Conservation (phyloP, 2,113 vertebrate genomes). For the Chrysemys picta region DNA sequence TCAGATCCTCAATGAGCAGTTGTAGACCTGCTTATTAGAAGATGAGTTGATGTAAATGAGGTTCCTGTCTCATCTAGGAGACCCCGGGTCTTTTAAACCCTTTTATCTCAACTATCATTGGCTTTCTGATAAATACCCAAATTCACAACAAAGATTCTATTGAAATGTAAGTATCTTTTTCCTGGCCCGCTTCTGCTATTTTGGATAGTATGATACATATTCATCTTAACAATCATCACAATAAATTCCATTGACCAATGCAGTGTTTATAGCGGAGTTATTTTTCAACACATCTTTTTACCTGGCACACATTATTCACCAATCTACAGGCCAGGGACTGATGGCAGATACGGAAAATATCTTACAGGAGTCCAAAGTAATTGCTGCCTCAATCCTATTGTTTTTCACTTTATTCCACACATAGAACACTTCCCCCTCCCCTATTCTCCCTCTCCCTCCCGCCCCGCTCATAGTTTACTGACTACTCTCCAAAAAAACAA, state of each 20-base stretch:
- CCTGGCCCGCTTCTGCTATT: neutral
- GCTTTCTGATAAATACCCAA: neutral
- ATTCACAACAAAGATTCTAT: neutral
- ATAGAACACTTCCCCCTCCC: too few species aligned
- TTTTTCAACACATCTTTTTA: neutral
- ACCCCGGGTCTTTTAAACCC: too few species aligned
- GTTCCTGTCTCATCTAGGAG: too few species aligned
- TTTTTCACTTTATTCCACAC: neutral
- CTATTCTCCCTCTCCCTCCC: too few species aligned
- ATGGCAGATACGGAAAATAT: neutral
- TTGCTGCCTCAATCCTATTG: neutral
- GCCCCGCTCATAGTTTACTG: neutral
- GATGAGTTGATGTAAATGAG: too few species aligned
- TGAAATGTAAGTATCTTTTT: neutral
- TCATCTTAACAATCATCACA: neutral
- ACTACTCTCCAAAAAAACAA: neutral
- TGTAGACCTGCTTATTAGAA: too few species aligned
- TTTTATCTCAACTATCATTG: neutral
- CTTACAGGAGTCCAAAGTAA: neutral
- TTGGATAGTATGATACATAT: neutral
- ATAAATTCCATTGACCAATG: neutral
- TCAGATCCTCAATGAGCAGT: too few species aligned
- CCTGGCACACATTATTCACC: neutral
- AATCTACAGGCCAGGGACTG: neutral
- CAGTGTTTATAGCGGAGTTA: neutral